These are phyloP conservation scores for Penelope pileata DNA, from an alignment of 2,113 vertebrate species.

Conservation along the genomic window DNA sequence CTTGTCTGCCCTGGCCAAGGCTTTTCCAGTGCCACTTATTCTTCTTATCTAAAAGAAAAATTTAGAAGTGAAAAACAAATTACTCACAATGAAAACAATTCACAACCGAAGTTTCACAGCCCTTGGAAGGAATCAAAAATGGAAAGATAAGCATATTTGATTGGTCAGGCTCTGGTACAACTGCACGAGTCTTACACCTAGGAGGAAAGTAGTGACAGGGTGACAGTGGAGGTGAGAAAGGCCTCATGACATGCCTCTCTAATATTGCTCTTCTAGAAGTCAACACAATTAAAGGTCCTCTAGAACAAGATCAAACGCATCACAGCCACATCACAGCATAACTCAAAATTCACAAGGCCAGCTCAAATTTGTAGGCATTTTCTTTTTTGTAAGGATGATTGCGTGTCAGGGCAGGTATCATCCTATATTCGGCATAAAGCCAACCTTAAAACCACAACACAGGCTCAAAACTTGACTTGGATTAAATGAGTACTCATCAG, in stretches of 20 bases:
- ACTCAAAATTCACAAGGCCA: background rate
- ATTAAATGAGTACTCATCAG: background rate
- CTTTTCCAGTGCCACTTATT: constrained; percentile 96
- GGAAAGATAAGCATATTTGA: background rate
- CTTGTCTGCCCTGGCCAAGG: constrained; percentile 91
- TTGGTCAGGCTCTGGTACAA: background rate
- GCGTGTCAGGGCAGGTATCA: background rate
- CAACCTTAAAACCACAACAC: background rate
- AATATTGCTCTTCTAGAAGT: background rate
- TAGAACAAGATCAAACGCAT: background rate
- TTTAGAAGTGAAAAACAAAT: background rate
- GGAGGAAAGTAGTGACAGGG: background rate
- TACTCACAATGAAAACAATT: constrained; percentile 8
- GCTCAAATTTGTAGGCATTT: background rate
- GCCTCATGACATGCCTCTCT: background rate
- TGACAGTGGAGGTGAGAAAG: background rate
- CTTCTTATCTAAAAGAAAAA: constrained; percentile 84
- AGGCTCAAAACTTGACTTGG: background rate
- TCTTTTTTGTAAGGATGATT: background rate
- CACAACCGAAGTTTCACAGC: background rate
- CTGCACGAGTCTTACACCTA: background rate
- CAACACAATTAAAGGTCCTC: background rate
- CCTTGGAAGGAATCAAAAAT: background rate
- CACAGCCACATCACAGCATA: background rate
- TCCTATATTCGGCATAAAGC: background rate